These are phyloP conservation scores for Onychomys torridus DNA, from an alignment of 2,797 vertebrate species.

Conservation along the genomic window DNA sequence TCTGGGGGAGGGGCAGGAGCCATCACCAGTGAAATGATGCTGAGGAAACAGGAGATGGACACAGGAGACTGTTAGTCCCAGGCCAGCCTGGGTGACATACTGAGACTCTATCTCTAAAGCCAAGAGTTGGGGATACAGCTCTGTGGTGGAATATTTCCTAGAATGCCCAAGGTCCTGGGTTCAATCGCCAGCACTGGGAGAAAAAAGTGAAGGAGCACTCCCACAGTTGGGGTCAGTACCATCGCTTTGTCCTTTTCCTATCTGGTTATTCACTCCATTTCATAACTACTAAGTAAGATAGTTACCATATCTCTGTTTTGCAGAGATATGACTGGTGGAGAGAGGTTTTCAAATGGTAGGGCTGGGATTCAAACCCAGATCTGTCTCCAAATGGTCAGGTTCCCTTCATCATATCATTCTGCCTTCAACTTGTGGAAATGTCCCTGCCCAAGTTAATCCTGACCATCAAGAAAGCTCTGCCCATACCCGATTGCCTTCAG, in stretches of 20 bases:
- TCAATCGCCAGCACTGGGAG: not conserved
- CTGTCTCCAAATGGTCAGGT: not conserved
- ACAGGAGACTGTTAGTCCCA: not conserved
- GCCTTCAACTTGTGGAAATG: not conserved
- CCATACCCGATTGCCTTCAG: accelerated
- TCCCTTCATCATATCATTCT: not conserved
- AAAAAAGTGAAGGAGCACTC: accelerated
- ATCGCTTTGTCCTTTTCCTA: not conserved
- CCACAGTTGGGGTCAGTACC: not conserved
- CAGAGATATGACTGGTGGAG: not conserved
- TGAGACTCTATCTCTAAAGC: not conserved
- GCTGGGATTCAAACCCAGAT: not conserved
- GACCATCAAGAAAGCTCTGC: not conserved
- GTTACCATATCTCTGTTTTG: not conserved
- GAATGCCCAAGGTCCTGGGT: not conserved
- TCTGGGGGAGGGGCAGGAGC: not conserved
- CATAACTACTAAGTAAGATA: not conserved
- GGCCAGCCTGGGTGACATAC: not conserved
- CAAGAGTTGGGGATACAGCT: not conserved
- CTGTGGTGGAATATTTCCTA: not conserved
- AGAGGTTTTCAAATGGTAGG: not conserved
- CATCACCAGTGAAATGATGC: not conserved
- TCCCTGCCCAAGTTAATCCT: not conserved
- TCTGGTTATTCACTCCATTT: not conserved
- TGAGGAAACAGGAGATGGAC: not conserved